A percentile compares a stretch with the other conserved stretches of the same genome.
These are phyloP conservation scores for Emydocephalus ijimae DNA, from an alignment of 2,113 vertebrate genomes.

Conservation along the genomic window DNA sequence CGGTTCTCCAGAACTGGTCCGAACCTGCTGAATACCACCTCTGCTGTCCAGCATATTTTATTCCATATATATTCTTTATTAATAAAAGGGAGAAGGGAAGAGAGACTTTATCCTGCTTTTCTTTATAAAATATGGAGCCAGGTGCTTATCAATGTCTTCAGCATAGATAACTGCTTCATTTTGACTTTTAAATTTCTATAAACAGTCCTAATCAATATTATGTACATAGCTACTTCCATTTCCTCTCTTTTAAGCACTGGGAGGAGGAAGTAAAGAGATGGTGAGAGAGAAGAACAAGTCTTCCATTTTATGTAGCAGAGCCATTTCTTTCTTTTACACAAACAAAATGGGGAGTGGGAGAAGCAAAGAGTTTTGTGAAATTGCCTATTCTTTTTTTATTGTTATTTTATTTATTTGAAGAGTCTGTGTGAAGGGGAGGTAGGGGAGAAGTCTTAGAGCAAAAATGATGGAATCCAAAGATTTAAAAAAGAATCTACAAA, in stretches of 20 bases:
- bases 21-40: too few species aligned
- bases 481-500: conserved; percentile 43
- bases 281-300: not conserved
- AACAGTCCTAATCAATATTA: not conserved
- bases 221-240: not conserved
- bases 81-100: not conserved
- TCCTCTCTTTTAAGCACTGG: not conserved
- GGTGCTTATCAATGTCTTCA: not conserved
- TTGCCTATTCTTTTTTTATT: not conserved
- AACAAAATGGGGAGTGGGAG: not conserved
- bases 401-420: not conserved
- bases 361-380: conserved; percentile 10
- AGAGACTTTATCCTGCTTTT: not conserved
- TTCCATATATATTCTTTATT: not conserved
- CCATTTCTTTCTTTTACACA: not conserved
- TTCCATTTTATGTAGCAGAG: not conserved
- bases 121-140: not conserved
- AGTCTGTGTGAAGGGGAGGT: not conserved
- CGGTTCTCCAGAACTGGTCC: too few species aligned
- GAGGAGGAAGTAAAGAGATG: not conserved
- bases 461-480: conserved; percentile 38
- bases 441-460: not conserved
- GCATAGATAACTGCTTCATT: not conserved
- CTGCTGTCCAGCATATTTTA: not conserved
- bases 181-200: not conserved